Conservation (phyloP, 2,113 vertebrate genomes). For the Pollimyrus isidori region DNA sequence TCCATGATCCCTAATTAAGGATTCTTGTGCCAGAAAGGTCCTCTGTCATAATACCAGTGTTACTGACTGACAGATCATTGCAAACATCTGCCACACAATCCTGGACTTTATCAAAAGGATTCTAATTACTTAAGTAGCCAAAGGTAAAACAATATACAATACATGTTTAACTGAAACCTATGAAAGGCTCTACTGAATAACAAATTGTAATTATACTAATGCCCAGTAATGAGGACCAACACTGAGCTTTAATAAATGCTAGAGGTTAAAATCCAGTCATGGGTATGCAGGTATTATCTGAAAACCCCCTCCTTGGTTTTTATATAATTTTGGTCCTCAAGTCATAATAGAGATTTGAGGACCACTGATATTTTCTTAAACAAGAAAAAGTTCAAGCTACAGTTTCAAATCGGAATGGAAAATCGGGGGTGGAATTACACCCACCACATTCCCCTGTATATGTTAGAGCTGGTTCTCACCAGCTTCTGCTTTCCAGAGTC, state of each 20-base stretch:
- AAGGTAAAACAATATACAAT: neutral
- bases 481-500: neutral
- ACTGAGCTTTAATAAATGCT: neutral
- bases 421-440: neutral
- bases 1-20: neutral
- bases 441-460: neutral
- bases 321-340: neutral
- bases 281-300: neutral
- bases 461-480: neutral
- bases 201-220: neutral
- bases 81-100: neutral
- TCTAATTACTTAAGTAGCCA: neutral
- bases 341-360: neutral
- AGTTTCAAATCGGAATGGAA: neutral
- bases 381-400: neutral
- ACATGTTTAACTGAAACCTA: neutral
- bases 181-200: neutral
- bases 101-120: neutral
- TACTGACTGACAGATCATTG: neutral
- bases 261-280: neutral
- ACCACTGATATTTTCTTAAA: neutral
- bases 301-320: neutral
- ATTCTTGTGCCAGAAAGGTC: constrained; percentile 8
- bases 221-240: neutral
- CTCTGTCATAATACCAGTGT: neutral